phyloP scores from a whole-genome alignment of 2,797 vertebrate species.

The Rhinatrema bivittatum region DNA sequence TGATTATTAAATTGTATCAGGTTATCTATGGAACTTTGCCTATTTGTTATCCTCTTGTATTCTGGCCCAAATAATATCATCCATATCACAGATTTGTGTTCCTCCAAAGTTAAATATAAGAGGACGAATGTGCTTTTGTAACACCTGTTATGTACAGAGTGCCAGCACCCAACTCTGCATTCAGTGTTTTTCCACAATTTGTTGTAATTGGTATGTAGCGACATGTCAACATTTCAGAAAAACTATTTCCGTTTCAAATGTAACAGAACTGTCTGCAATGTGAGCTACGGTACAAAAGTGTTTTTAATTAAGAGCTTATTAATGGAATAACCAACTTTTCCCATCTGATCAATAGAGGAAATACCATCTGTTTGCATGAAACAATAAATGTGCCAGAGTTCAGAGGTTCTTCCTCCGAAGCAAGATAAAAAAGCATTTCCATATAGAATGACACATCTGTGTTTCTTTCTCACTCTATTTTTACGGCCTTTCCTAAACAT shows the following conservation, averaged over 20 bases:
- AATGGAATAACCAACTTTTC: slow-evolving; percentile 4
- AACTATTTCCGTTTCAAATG: not conserved
- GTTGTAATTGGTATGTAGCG: too few relatives aligned
- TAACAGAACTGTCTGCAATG: not conserved
- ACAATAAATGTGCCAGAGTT: slow-evolving; percentile 12
- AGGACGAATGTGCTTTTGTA: too few relatives aligned
- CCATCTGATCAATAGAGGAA: slow-evolving; percentile 17
- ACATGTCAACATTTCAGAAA: not conserved
- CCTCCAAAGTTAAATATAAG: too few relatives aligned
- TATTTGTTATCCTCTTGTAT: too few relatives aligned
- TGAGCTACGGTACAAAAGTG: not conserved
- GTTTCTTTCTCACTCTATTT: slow-evolving; percentile 7
- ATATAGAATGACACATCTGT: slow-evolving; percentile 20
- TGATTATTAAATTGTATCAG: too few relatives aligned
- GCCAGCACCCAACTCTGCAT: not conserved
- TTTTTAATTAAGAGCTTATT: slow-evolving; percentile 12
- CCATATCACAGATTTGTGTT: too few relatives aligned
- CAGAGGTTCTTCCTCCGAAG: slow-evolving; percentile 13
- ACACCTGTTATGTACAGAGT: too few relatives aligned
- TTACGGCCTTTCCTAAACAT: too few relatives aligned
- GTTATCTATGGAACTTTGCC: too few relatives aligned
- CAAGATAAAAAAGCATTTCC: slow-evolving; percentile 23
- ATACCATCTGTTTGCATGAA: slow-evolving; percentile 15
- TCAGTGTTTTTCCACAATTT: not conserved
- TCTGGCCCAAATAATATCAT: too few relatives aligned